Base-by-base conservation (phyloP, 1,140 invertebrate genomes). In the Gryon sp. region DNA sequence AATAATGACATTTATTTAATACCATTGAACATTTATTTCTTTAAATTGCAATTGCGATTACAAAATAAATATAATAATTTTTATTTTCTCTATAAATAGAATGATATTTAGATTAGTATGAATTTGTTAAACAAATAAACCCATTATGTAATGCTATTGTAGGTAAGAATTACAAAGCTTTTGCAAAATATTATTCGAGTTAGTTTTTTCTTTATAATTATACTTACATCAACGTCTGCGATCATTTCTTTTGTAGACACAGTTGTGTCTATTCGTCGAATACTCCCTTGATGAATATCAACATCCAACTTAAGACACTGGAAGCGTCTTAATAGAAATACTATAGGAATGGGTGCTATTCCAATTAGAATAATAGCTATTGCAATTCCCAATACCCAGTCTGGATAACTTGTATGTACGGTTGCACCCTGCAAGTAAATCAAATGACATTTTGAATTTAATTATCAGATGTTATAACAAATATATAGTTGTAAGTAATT, bases 161-260 rank as follows among this genome's bases (percentile, higher is more conserved):
- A n/a, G n/a, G n/a, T n/a, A n/a, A n/a, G n/a, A n/a, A n/a, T n/a
- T n/a, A n/a, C n/a, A n/a, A n/a, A n/a, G n/a, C n/a, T n/a, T n/a
- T n/a, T n/a, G n/a, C n/a, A n/a, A n/a, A n/a, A n/a, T n/a, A n/a
- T n/a, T n/a, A n/a, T n/a, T n/a, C n/a, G n/a, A n/a, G n/a, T n/a
- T n/a, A n/a, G n/a, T n/a, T n/a, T n/a, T n/a, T n/a, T n/a, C n/a
- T n/a, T n/a, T n/a, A n/a, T n/a, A n/a, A n/a, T n/a, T 78, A 8
- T 77, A 94, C 94, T 94, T 86, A 96, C 95, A 88, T 96, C 95
- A 79, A 95, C 94, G 83, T 96, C 95, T 19, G 91, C 92, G 89
- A 97, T 96, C 95, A 96, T 96, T 86, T 95, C 95, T 85, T 95
- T 95, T n/a, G 95, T 96, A 1, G 95, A 96, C 8, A 95, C 95